Conservation (phyloP, 1,140 invertebrate genomes). For the Tetraneura akinire region DNA sequence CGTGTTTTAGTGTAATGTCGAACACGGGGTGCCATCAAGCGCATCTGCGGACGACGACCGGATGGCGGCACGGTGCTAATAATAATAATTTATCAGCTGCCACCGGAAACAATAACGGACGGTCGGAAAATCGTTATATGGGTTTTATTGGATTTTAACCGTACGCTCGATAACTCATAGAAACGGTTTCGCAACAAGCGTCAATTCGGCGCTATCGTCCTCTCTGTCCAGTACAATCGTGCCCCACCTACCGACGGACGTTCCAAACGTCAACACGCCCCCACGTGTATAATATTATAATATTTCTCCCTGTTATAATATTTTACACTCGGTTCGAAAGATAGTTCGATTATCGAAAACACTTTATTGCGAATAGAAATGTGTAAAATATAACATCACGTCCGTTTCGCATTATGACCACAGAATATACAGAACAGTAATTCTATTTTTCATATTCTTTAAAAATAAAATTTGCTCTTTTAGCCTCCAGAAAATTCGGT, state of each 20-base stretch:
- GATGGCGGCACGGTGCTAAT: not conserved
- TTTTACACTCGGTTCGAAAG: no score
- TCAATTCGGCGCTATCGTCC: conserved; percentile 3
- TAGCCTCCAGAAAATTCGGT: no score
- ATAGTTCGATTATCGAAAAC: no score
- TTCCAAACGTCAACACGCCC: not conserved
- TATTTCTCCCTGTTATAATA: not conserved
- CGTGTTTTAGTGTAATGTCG: conserved; percentile 41
- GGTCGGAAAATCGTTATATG: conserved; percentile 34
- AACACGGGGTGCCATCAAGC: conserved; percentile 45
- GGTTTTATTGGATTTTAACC: conserved; percentile 47
- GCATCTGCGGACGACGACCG: conserved; percentile 7
- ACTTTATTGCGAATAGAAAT: no score
- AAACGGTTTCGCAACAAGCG: conserved; percentile 40
- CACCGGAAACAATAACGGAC: conserved; percentile 50
- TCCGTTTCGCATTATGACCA: no score
- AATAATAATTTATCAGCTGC: conserved; percentile 52
- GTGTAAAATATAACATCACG: no score
- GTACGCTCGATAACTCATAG: conserved; percentile 45
- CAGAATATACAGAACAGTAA: no score
- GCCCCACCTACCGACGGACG: no score
- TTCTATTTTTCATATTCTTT: no score
- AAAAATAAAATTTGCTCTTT: no score
- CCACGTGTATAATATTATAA: not conserved
- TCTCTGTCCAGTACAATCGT: no score